phyloP scores from a whole-genome alignment of 2,113 vertebrate genomes.

The Oenanthe melanoleuca region DNA sequence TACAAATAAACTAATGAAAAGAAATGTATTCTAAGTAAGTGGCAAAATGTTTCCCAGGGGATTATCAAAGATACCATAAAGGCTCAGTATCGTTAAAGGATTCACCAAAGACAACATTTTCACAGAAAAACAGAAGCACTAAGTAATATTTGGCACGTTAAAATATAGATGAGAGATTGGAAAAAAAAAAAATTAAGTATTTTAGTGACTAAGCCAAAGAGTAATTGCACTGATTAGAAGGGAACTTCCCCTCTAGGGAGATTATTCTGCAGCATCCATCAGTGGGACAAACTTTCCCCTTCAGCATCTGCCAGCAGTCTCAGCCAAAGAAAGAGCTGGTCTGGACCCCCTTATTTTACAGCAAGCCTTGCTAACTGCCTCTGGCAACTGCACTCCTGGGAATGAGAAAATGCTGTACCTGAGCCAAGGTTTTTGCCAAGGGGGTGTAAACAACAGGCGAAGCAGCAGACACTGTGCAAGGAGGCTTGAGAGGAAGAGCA shows the following conservation, averaged over 20 bases:
- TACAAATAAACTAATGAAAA: background rate
- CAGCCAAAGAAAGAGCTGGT: background rate
- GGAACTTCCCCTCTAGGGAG: background rate
- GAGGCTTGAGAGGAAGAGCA: background rate
- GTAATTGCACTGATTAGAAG: background rate
- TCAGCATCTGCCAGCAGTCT: background rate
- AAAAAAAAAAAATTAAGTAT: background rate
- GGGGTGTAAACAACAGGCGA: background rate
- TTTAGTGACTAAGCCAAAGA: background rate
- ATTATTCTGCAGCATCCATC: background rate
- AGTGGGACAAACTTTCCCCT: background rate
- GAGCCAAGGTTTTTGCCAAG: rapidly evolving
- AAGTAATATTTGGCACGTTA: background rate
- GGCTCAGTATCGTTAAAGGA: background rate
- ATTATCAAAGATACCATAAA: background rate
- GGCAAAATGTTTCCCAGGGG: background rate
- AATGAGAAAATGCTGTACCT: background rate
- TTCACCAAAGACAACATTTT: background rate
- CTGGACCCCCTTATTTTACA: background rate
- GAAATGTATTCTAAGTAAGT: background rate
- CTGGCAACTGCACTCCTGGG: background rate
- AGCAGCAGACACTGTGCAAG: background rate
- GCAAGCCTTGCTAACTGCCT: background rate
- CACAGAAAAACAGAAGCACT: background rate
- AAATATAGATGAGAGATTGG: background rate